Evolutionary conservation across 2,888 invertebrate species (phyloP).

Genomic region (Cephus runcator): DNA sequence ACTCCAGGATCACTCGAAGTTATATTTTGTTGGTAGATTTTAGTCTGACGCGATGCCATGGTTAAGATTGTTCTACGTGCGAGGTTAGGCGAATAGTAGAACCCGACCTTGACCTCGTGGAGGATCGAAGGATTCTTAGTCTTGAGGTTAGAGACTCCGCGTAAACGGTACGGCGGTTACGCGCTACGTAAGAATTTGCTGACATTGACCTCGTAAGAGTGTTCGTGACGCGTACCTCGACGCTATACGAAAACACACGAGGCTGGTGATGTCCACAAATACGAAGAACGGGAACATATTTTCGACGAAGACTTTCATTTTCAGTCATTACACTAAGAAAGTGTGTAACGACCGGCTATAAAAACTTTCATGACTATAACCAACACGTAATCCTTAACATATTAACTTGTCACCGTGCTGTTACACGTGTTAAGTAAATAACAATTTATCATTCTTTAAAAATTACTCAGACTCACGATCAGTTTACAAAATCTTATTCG

Average conservation of each 20-base stretch:
- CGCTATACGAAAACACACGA: not conserved
- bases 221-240: not conserved
- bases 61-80: not conserved
- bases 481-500: not conserved
- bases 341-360: not conserved
- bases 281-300: not conserved
- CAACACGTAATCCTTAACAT: not conserved
- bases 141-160: not conserved
- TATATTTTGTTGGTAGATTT: not conserved
- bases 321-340: not conserved
- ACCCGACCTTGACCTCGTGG: constrained; percentile 1
- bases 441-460: not conserved
- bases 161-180: not conserved
- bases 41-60: not conserved
- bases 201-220: constrained; percentile 2
- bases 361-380: not conserved
- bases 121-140: constrained; percentile 1
- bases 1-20: not conserved
- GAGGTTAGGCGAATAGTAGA: not conserved
- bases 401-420: not conserved
- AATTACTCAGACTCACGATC: not conserved
- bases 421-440: not conserved
- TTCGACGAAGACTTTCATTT: not conserved
- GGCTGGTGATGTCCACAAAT: not conserved
- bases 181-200: constrained; percentile 1